These are phyloP conservation scores for Sminthopsis crassicaudata DNA, from an alignment of 2,113 vertebrate genomes.

Conservation along the genomic window DNA sequence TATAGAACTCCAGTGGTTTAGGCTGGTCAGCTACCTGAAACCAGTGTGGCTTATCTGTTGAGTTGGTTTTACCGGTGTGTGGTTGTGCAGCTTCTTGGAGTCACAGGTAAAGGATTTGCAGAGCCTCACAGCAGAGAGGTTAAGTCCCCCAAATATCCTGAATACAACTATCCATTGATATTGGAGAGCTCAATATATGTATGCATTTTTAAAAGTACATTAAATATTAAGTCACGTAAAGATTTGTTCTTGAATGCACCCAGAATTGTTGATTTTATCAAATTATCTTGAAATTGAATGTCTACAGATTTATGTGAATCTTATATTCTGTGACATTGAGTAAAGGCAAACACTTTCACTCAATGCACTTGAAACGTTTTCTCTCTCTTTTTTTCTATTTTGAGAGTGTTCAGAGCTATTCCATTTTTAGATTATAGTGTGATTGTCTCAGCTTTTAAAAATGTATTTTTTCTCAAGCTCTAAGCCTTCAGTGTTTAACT, in stretches of 20 bases:
- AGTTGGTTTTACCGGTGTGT: not conserved
- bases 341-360: not conserved
- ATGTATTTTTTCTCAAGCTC: not conserved
- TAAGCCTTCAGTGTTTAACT: not conserved
- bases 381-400: fast-evolving
- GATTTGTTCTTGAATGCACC: not conserved
- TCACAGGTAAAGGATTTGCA: no score
- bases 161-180: not conserved
- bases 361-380: not conserved
- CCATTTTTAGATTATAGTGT: fast-evolving
- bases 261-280: not conserved
- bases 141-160: no score
- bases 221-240: not conserved
- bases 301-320: not conserved
- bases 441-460: not conserved
- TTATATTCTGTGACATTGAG: not conserved
- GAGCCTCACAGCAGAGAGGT: no score
- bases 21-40: no score
- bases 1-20: not conserved
- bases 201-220: not conserved
- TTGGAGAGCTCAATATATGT: not conserved
- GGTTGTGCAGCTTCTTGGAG: not conserved
- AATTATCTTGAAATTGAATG: not conserved
- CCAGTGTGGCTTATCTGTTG: not conserved
- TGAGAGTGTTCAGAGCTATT: not conserved